Evolutionary conservation across 2,797 vertebrate genomes (phyloP).

Genomic region (Gallinago stenura): DNA sequence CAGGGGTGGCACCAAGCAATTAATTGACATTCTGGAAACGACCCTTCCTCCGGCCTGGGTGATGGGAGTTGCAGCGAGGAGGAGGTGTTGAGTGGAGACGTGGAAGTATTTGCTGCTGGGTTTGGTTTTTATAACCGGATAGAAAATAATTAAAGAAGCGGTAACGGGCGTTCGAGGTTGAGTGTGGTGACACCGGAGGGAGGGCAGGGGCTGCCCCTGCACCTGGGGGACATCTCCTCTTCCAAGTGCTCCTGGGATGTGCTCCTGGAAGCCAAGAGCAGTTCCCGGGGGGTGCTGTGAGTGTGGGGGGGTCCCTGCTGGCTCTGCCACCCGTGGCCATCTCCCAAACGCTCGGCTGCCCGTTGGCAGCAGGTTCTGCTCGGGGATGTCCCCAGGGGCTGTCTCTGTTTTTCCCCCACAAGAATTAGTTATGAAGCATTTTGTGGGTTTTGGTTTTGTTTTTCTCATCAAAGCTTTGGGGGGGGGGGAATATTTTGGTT

Average conservation of each 20-base stretch:
- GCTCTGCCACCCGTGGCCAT: background rate
- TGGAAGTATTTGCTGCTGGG: background rate
- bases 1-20: background rate
- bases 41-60: background rate
- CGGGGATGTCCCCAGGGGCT: background rate
- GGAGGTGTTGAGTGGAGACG: background rate
- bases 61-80: background rate
- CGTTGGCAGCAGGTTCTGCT: background rate
- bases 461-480: background rate
- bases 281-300: background rate
- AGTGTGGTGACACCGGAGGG: background rate
- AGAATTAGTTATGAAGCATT: background rate
- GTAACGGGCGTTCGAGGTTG: background rate
- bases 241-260: background rate
- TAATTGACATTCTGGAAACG: background rate
- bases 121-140: background rate
- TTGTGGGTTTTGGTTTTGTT: background rate
- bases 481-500: no score
- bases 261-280: background rate
- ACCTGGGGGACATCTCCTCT: background rate
- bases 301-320: background rate
- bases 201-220: background rate
- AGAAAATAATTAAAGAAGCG: background rate
- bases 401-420: fast-evolving
- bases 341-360: background rate